Conservation (phyloP, 2,888 invertebrate species). For the Lasioglossum leucozonium region DNA sequence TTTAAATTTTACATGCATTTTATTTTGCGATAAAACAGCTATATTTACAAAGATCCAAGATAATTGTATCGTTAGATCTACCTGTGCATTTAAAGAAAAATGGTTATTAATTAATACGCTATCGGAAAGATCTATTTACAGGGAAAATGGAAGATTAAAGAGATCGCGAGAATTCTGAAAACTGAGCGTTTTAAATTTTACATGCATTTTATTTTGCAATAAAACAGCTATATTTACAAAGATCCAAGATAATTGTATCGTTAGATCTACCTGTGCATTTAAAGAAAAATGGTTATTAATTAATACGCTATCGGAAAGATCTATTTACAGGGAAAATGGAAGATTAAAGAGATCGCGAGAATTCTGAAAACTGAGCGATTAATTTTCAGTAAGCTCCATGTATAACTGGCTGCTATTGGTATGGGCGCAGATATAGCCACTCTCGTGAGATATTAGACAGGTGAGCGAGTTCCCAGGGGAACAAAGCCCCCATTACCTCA, state of each 20-base stretch:
- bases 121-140: background rate
- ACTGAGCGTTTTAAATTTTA: background rate
- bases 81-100: background rate
- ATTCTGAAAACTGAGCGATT: conserved; percentile 73
- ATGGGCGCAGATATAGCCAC: conserved; percentile 74
- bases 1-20: background rate
- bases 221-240: background rate
- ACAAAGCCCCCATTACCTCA: conserved; percentile 82
- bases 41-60: background rate
- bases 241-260: background rate
- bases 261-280: background rate
- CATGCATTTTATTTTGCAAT: background rate
- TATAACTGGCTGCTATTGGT: conserved; percentile 70
- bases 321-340: background rate
- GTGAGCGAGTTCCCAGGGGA: conserved; percentile 82
- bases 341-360: conserved; percentile 37
- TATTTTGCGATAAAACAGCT: background rate
- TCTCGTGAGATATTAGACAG: conserved; percentile 82
- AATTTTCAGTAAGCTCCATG: conserved; percentile 70
- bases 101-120: background rate
- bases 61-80: background rate
- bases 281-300: conserved; percentile 1
- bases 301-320: background rate
- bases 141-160: too few relatives aligned
- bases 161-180: too few relatives aligned